Conservation (phyloP, 2,888 invertebrate species). For the Tetropium fuscum region DNA sequence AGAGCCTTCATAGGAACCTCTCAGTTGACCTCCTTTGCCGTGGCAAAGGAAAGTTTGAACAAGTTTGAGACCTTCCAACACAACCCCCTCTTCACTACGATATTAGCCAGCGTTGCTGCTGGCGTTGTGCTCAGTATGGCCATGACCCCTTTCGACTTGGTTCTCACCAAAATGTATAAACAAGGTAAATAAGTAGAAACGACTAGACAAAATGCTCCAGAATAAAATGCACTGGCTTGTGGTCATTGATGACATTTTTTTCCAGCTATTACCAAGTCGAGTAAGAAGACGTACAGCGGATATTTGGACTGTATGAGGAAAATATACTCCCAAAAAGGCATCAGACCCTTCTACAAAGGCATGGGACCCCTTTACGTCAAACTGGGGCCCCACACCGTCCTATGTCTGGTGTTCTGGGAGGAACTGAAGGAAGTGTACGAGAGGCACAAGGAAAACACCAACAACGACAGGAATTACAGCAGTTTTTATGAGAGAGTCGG, state of each 20-base stretch:
- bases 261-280: constrained; percentile 17
- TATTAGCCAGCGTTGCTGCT: constrained; percentile 78
- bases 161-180: constrained; percentile 88
- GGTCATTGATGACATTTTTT: neutral
- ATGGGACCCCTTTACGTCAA: constrained; percentile 87
- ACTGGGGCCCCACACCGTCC: constrained; percentile 89
- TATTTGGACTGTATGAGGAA: constrained; percentile 76
- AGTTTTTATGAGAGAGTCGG: constrained; percentile 45
- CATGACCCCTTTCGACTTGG: constrained; percentile 89
- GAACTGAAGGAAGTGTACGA: constrained; percentile 73
- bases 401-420: constrained; percentile 91
- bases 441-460: constrained; percentile 27
- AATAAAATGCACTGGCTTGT: neutral
- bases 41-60: constrained; percentile 68
- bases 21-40: constrained; percentile 84
- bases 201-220: neutral
- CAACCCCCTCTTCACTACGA: constrained; percentile 70
- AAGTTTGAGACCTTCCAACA: constrained; percentile 57
- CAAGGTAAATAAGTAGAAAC: constrained; percentile 72
- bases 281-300: constrained; percentile 75
- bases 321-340: constrained; percentile 71
- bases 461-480: constrained; percentile 23
- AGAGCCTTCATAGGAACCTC: constrained; percentile 82
- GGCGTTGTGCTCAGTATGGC: constrained; percentile 79
- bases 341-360: constrained; percentile 86